Evolutionary conservation across 2,888 invertebrate species (phyloP).

Genomic region (Plagodis dolabraria): DNA sequence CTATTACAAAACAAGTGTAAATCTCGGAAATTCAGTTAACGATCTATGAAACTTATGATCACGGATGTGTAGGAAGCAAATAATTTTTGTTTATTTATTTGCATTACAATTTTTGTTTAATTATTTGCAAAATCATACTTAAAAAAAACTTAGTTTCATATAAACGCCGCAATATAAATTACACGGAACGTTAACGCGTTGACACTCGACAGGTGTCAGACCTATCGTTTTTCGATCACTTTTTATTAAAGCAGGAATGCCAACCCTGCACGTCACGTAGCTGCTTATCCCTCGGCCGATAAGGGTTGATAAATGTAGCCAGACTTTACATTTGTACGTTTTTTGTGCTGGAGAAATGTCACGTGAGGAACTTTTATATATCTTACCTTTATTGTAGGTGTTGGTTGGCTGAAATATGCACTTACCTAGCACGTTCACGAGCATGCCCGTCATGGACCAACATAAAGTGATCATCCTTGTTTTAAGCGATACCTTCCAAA

Average conservation of each 20-base stretch:
- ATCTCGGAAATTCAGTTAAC: too few relatives aligned
- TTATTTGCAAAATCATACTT: too few relatives aligned
- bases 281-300: slow-evolving; percentile 32
- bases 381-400: not conserved
- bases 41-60: too few relatives aligned
- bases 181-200: slow-evolving; percentile 21
- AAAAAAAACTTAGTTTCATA: slow-evolving; percentile 2
- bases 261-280: slow-evolving; percentile 39
- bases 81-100: too few relatives aligned
- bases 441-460: too few relatives aligned
- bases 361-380: slow-evolving; percentile 14
- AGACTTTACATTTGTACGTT: slow-evolving; percentile 17
- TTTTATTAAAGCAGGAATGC: slow-evolving; percentile 47
- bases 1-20: too few relatives aligned
- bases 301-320: slow-evolving; percentile 39
- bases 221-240: slow-evolving; percentile 47
- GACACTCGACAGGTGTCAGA: slow-evolving; percentile 48
- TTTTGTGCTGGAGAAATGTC: slow-evolving; percentile 7
- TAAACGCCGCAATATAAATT: slow-evolving; percentile 21
- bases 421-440: too few relatives aligned
- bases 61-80: too few relatives aligned
- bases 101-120: too few relatives aligned
- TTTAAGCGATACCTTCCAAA: too few relatives aligned
- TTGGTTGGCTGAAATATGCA: not conserved
- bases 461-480: too few relatives aligned